phyloP scores from a whole-genome alignment of 2,797 vertebrate species.

The Silurus lanzhouensis region DNA sequence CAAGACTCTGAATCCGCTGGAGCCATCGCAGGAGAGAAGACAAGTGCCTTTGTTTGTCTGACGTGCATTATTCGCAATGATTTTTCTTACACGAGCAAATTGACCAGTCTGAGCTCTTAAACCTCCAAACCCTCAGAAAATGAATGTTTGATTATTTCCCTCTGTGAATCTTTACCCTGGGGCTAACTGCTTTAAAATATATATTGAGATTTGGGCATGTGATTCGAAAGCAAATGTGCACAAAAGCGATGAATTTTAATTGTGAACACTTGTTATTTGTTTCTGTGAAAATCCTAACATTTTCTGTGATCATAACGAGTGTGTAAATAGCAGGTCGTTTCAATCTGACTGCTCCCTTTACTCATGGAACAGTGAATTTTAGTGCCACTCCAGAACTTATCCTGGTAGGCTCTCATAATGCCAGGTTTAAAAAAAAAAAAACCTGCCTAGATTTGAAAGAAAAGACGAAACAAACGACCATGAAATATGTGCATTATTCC shows the following conservation, averaged over 20 bases:
- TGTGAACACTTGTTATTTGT: neutral
- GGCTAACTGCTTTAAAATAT: conserved; percentile 28
- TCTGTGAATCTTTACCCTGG: conserved; percentile 13
- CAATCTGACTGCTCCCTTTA: neutral
- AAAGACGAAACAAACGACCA: conserved; percentile 50
- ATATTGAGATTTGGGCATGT: conserved; percentile 16
- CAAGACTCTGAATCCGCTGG: neutral
- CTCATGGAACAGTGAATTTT: conserved; percentile 15
- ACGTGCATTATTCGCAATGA: conserved; percentile 37
- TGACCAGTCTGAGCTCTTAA: conserved; percentile 28
- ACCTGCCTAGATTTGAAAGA: conserved; percentile 51
- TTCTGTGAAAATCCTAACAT: conserved; percentile 10
- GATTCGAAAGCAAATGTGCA: neutral
- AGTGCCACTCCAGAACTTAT: conserved; percentile 19
- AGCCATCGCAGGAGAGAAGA: neutral
- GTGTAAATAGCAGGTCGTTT: conserved; percentile 17
- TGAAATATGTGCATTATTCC: conserved; percentile 60
- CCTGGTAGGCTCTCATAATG: conserved; percentile 38
- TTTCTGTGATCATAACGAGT: conserved; percentile 12
- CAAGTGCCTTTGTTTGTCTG: conserved; percentile 32
- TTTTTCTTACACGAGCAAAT: conserved; percentile 28
- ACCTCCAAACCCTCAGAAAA: conserved; percentile 30
- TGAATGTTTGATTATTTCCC: conserved; percentile 36
- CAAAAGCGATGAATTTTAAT: neutral
- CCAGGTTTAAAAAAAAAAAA: conserved; percentile 31